These are phyloP conservation scores for Bungarus multicinctus DNA, from an alignment of 2,113 vertebrate species.

Conservation along the genomic window DNA sequence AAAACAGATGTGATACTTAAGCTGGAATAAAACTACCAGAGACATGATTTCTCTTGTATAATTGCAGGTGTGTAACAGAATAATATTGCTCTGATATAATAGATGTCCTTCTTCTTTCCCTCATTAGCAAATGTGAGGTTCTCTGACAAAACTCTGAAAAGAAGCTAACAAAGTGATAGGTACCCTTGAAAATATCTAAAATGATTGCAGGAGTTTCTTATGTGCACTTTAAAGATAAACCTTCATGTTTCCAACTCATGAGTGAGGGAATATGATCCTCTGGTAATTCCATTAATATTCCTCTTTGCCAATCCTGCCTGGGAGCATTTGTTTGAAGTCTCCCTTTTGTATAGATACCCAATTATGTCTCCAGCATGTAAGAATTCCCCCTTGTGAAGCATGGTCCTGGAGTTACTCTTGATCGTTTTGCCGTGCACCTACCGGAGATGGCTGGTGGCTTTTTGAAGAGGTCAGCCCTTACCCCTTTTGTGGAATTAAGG, in stretches of 20 bases:
- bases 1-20: not conserved
- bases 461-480: not conserved
- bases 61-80: not conserved
- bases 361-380: not conserved
- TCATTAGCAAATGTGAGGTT: not conserved
- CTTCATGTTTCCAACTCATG: not conserved
- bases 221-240: not conserved
- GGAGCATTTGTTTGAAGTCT: not conserved
- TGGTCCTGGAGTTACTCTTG: not conserved
- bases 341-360: not conserved
- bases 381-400: not conserved
- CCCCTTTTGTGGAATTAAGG: not conserved
- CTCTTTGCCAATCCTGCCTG: not conserved
- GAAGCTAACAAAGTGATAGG: not conserved
- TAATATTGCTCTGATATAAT: not conserved
- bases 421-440: not conserved
- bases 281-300: not conserved
- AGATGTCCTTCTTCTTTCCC: too few relatives aligned
- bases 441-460: not conserved
- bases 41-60: not conserved
- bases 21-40: not conserved
- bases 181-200: not conserved
- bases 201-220: not conserved
- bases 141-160: not conserved
- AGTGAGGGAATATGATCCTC: not conserved